A percentile compares a stretch with the other conserved stretches of the same genome.
Evolutionary conservation across 2,113 vertebrate species (phyloP).

Genomic region (Halcyon malimbica): DNA sequence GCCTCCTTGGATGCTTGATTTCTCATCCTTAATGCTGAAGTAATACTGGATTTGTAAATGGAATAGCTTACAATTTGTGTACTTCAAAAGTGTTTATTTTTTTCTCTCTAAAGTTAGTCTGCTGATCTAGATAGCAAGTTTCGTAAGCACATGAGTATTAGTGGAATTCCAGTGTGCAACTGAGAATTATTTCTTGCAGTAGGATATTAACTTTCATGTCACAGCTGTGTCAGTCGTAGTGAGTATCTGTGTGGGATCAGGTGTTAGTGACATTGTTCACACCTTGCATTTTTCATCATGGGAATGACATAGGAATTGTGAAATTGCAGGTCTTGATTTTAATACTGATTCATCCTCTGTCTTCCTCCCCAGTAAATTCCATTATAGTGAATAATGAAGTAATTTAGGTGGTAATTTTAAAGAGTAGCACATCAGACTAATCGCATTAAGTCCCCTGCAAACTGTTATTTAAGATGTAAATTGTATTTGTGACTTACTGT

Average conservation of each 20-base stretch:
- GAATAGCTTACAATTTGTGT: not conserved
- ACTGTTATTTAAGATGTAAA: constrained; percentile 64
- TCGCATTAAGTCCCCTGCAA: constrained; percentile 1
- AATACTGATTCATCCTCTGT: constrained; percentile 12
- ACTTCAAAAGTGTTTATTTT: not conserved
- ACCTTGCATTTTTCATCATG: not conserved
- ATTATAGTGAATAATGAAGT: constrained; percentile 12
- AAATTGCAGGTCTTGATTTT: constrained; percentile 17
- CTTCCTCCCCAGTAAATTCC: not conserved
- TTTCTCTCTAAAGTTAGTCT: not conserved
- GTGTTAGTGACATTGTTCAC: not conserved
- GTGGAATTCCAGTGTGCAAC: not conserved
- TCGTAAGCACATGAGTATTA: constrained; percentile 18
- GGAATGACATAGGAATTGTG: not conserved
- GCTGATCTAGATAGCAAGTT: not conserved
- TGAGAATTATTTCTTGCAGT: not conserved
- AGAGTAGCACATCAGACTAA: constrained; percentile 5
- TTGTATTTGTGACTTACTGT: constrained; percentile 65
- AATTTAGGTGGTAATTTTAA: constrained; percentile 14
- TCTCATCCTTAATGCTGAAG: constrained; percentile 40
- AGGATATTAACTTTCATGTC: not conserved
- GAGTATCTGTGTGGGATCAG: not conserved
- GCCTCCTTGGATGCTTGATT: constrained; percentile 62
- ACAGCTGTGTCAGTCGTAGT: not conserved
- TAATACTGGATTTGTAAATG: not conserved